phyloP scores from a whole-genome alignment of 2,113 vertebrate genomes.

The Geococcyx californianus region DNA sequence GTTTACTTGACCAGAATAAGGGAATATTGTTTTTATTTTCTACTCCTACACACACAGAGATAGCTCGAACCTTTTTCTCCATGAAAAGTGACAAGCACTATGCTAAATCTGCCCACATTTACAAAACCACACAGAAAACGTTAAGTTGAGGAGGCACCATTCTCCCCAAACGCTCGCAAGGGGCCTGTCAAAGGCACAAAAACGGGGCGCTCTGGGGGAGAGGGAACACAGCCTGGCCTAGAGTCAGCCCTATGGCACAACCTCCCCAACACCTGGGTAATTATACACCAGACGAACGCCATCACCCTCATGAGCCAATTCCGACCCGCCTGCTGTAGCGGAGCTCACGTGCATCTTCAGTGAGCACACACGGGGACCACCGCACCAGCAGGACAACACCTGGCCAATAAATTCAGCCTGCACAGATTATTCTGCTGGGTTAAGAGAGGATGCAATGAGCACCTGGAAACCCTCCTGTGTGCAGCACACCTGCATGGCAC shows the following conservation, averaged over 20 bases:
- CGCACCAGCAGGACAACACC: background rate
- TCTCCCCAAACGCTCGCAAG: background rate
- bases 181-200: background rate
- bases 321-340: background rate
- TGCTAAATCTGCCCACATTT: background rate
- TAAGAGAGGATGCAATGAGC: background rate
- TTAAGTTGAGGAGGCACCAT: background rate
- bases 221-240: background rate
- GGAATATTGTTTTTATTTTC: background rate
- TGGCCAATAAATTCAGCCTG: background rate
- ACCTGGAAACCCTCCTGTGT: background rate
- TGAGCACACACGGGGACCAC: fast-evolving
- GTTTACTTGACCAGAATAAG: background rate
- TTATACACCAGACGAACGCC: background rate
- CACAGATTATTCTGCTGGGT: background rate
- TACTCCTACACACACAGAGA: background rate
- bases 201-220: background rate
- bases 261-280: background rate
- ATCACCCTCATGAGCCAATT: background rate
- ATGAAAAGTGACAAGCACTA: background rate
- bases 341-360: fast-evolving
- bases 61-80: background rate
- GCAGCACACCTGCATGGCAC: background rate
- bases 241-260: background rate
- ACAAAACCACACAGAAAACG: background rate